Evolutionary conservation across 2,797 vertebrate species (phyloP).

Genomic region (Notolabrus celidotus): DNA sequence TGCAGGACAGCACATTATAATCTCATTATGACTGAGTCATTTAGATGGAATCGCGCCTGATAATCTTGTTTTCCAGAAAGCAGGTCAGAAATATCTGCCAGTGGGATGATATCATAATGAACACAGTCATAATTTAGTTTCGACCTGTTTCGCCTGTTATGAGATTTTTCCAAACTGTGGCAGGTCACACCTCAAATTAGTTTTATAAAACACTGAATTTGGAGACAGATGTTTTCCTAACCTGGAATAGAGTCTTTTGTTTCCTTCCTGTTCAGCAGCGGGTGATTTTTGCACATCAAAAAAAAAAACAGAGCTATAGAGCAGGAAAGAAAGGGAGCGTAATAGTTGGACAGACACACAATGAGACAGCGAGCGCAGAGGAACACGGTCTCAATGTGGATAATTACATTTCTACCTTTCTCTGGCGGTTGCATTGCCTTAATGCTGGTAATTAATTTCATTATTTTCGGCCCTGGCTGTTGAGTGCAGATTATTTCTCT

Average conservation of each 20-base stretch:
- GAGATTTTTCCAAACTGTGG: background rate
- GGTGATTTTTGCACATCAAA: conserved; percentile 37
- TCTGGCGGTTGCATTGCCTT: conserved; percentile 72
- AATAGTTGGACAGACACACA: conserved; percentile 49
- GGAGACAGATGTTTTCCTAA: conserved; percentile 25
- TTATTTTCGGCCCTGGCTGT: conserved; percentile 80
- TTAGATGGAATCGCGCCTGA: conserved; percentile 27
- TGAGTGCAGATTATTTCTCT: conserved; percentile 80
- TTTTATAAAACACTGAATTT: background rate
- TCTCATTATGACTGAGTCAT: conserved; percentile 42
- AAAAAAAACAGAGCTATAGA: conserved; percentile 27
- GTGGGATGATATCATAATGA: conserved; percentile 11
- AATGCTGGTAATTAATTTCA: conserved; percentile 83
- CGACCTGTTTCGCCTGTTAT: conserved; percentile 5
- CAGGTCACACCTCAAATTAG: background rate
- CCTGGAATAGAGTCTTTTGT: background rate
- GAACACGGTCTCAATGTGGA: conserved; percentile 64
- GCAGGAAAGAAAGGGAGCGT: conserved; percentile 28
- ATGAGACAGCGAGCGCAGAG: conserved; percentile 33
- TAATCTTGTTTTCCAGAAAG: conserved; percentile 32
- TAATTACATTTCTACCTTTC: conserved; percentile 85
- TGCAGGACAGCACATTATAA: conserved; percentile 38
- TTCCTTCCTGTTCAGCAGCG: conserved; percentile 6
- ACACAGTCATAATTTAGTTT: conserved; percentile 1
- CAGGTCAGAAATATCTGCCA: conserved; percentile 22